Evolutionary conservation across 2,888 invertebrate species (phyloP), one percentile per base, ranked within the genome.

Genomic region (Micropterix aruncella): DNA sequence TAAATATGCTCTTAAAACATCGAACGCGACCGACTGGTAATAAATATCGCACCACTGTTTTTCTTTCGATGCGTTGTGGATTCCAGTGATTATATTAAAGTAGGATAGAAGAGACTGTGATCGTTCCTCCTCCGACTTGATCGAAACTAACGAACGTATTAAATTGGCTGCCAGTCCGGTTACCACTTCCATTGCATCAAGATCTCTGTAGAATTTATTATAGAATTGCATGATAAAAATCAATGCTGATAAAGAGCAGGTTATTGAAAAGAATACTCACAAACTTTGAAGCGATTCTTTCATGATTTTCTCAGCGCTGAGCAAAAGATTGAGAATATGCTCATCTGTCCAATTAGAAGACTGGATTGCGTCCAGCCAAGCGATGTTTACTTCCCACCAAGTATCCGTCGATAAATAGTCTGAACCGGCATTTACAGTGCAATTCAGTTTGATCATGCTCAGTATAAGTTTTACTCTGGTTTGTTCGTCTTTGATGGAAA

Each of bases 291-390:
- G 12, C 12, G 27, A 5, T 12, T 27, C 7, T 27, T 27, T 27
- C 27, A 27, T 27, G 7, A 27, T 12, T 27, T 27, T 27, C 27
- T 27, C 12, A 5, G 27, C 12, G 27, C 7, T 12, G 12, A 12
- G 5, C 12, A 27, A 7, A 27, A 27, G 27, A 7, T 5, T 27
- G 5, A 27, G 12, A 27, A 27, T 27, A 12, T 27, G 7, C 5
- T 27, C 27, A 5, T 47, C 40, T 19, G 45, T 42, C 40, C 42
- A 46, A 12, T 53, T 48, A 27, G 60, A 47, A 5, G 53, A 60
- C 1, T 62, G 61, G 3, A 75, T 51, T 4, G 68, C 67, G 57
- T 75, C 75, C 54, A 72, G 74, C 76, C 77, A 77, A 37, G 75
- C 68, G 14, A 72, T 67, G 16, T 67, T 70, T 37, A 70, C 61